These are phyloP conservation scores for Arizona elegans DNA, from an alignment of 2,113 vertebrate species.

Conservation along the genomic window DNA sequence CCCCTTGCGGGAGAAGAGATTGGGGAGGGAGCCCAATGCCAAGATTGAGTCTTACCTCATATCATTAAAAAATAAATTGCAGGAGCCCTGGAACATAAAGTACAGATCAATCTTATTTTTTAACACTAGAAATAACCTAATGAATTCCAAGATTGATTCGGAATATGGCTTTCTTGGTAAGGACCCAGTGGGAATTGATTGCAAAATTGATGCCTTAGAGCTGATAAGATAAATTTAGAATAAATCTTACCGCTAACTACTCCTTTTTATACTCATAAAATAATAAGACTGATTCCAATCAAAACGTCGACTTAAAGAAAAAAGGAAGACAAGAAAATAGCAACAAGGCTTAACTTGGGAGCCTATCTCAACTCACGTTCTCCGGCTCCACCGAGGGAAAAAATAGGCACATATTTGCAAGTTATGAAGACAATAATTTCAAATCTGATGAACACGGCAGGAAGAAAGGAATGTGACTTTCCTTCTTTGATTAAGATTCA, in stretches of 20 bases:
- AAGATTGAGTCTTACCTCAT: conserved; percentile 72
- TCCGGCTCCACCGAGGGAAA: conserved; percentile 40
- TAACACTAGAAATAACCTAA: conserved; percentile 73
- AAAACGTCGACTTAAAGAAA: conserved; percentile 59
- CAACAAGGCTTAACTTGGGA: conserved; percentile 59
- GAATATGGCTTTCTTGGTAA: conserved; percentile 70
- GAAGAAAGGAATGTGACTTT: conserved; percentile 44
- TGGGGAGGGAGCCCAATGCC: conserved; percentile 36
- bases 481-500: conserved; percentile 47
- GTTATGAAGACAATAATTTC: conserved; percentile 68
- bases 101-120: conserved; percentile 75
- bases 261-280: conserved; percentile 67
- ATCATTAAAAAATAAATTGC: conserved; percentile 74
- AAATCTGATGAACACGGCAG: conserved; percentile 64
- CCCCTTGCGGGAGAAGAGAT: background rate
- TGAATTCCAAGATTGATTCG: conserved; percentile 72
- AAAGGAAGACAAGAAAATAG: conserved; percentile 47
- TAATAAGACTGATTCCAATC: conserved; percentile 69
- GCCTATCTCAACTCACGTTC: conserved; percentile 58
- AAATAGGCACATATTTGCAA: conserved; percentile 63
- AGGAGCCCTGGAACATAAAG: conserved; percentile 69
- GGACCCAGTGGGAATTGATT: conserved; percentile 69
- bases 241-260: conserved; percentile 74
- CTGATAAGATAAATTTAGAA: conserved; percentile 72
- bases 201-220: conserved; percentile 70